Base-by-base conservation (phyloP, 2,888 invertebrate genomes). In the Plagiodera versicolora region DNA sequence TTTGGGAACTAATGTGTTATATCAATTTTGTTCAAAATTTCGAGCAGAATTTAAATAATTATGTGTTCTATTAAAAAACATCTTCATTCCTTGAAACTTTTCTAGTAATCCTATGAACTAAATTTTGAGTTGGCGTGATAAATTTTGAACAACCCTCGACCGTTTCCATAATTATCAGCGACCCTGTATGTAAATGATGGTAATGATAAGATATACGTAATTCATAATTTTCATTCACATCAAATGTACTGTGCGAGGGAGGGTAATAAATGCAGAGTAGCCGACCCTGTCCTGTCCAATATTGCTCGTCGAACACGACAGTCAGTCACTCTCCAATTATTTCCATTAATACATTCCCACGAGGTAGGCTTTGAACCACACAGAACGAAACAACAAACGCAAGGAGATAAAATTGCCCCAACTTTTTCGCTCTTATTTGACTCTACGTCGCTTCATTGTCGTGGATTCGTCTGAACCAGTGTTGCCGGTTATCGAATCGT, bases 301-400 rank as follows among this genome's bases (percentile, higher is more conserved):
- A 1, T 49, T 49, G n/a, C n/a, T 32, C 16, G 50, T 8, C 17
- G n/a, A 0, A 11, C 10, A 32, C n/a, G 16, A 11, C 16, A 24
- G 14, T 19, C 18, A 47, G 18, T 17, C 1, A 47, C 20, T 47
- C 10, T n/a, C 18, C 18, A 19, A 47, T 19, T 19, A 19, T 35
- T 63, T 58, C 59, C 60, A 66, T 63, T 61, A 65, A 60, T 62
- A 60, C 65, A 62, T 56, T 59, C 61, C 56, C 59, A 61, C 58
- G 65, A 65, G 60, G 65, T 62, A 60, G 53, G 60, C 52, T 60
- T 52, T 62, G 53, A 62, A 62, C 56, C 65, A 60, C 60, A 60
- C 52, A 17, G 46, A 51, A 60, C 46, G 39, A 45, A 60, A 51
- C 39, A 32, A 50, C 45, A 50, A 10, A 32, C 32, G 32, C 32